A percentile compares a stretch with the other conserved stretches of the same genome.
Evolutionary conservation across 2,113 vertebrate species (phyloP).

Genomic region (Hirundichthys speculiger): DNA sequence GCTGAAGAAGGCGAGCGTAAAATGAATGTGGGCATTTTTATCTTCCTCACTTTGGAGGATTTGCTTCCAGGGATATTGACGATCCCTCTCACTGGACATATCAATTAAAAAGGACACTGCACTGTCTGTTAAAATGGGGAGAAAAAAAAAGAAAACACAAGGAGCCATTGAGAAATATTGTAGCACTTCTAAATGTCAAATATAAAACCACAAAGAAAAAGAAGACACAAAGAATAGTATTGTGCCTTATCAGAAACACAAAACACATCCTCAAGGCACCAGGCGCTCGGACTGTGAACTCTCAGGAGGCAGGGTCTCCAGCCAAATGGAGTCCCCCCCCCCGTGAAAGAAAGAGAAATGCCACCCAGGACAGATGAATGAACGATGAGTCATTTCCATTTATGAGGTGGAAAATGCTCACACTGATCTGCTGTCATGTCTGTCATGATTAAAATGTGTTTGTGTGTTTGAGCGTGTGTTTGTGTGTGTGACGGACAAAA

Average conservation of each 20-base stretch:
- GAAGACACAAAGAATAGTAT: conserved; percentile 25
- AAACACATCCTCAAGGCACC: conserved; percentile 37
- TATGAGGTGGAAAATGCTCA: conserved; percentile 65
- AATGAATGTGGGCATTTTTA: conserved; percentile 55
- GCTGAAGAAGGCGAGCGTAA: conserved; percentile 11
- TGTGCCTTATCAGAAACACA: conserved; percentile 33
- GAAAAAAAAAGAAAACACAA: conserved; percentile 18
- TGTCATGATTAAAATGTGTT: conserved; percentile 57
- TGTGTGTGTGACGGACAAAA: conserved; percentile 34
- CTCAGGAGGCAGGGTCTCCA: conserved; percentile 47
- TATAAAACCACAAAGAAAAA: conserved; percentile 18
- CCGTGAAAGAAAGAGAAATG: conserved; percentile 62
- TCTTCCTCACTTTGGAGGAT: conserved; percentile 37
- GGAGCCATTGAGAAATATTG: conserved; percentile 26
- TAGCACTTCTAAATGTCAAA: conserved; percentile 46
- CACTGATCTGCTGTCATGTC: conserved; percentile 65
- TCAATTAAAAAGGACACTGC: conserved; percentile 41
- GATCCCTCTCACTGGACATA: conserved; percentile 18
- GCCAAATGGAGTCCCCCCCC: conserved; percentile 57
- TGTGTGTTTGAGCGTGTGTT: conserved; percentile 36
- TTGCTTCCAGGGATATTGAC: conserved; percentile 21
- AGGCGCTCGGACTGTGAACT: conserved; percentile 31
- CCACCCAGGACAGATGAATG: conserved; percentile 70
- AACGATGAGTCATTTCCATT: conserved; percentile 72
- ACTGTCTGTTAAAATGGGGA: conserved; percentile 33